phyloP scores from a whole-genome alignment of 2,797 vertebrate species.

The Arrhamphus sclerolepis region DNA sequence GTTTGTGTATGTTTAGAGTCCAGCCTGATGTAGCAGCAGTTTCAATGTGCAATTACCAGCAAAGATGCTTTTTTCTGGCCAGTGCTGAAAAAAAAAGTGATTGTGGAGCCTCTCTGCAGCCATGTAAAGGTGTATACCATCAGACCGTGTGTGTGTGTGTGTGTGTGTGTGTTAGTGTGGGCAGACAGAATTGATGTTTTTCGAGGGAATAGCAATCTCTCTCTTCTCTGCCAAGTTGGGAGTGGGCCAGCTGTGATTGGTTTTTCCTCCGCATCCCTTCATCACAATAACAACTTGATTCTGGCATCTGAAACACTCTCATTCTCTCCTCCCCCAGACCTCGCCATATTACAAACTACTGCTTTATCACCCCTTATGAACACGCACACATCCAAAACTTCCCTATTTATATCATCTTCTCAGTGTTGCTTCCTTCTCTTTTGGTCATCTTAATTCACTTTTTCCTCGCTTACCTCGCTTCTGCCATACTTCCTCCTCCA shows the following conservation, averaged over 20 bases:
- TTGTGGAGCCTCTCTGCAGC: constrained; percentile 10
- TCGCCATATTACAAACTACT: constrained; percentile 7
- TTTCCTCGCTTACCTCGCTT: too few species aligned
- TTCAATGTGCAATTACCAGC: constrained; percentile 42
- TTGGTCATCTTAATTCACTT: too few species aligned
- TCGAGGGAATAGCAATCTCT: constrained; percentile 51
- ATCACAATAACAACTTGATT: constrained; percentile 63
- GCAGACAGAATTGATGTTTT: constrained; percentile 54
- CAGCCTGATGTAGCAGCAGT: constrained; percentile 43
- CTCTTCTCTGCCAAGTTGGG: constrained; percentile 27
- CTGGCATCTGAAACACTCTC: constrained; percentile 15
- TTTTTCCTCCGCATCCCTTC: constrained; percentile 60
- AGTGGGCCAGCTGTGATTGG: constrained; percentile 60
- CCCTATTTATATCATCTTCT: too few species aligned
- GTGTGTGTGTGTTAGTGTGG: not conserved
- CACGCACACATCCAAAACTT: too few species aligned
- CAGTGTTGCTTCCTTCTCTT: too few species aligned
- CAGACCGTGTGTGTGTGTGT: constrained; percentile 12
- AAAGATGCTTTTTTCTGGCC: constrained; percentile 30
- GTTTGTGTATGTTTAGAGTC: too few species aligned
- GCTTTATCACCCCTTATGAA: constrained; percentile 14
- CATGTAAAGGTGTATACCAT: constrained; percentile 17
- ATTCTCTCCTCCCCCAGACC: not conserved
- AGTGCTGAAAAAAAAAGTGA: constrained; percentile 10
- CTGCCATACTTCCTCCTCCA: too few species aligned